These are phyloP conservation scores for Cyprinella venusta DNA, from an alignment of 2,797 vertebrate species.

Conservation along the genomic window DNA sequence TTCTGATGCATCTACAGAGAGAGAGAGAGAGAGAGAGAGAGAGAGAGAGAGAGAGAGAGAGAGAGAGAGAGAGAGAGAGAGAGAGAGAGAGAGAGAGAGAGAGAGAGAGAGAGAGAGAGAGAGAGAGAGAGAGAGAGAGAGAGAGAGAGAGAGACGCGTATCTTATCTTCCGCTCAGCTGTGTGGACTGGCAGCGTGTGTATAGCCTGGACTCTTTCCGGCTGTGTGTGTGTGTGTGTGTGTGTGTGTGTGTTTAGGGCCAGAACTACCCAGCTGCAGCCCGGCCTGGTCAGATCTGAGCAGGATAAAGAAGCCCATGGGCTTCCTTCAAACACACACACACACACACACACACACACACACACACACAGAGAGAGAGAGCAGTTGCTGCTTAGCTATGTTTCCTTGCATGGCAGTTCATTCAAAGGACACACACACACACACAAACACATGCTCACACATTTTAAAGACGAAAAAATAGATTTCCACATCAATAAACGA, in stretches of 20 bases:
- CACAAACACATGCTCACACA: not conserved
- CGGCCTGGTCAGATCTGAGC: constrained; percentile 48
- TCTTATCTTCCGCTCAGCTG: constrained; percentile 63
- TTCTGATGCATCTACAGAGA: not conserved
- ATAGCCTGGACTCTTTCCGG: constrained; percentile 58
- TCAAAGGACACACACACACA: constrained; percentile 5
- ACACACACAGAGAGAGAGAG: not conserved
- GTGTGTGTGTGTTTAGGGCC: constrained; percentile 23
- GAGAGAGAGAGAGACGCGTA: not conserved
- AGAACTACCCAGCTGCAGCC: constrained; percentile 53
- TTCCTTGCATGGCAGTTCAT: constrained; percentile 3
- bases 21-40: constrained; percentile 7
- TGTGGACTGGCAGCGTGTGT: constrained; percentile 58
- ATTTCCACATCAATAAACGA: not conserved
- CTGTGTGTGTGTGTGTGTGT: constrained; percentile 13
- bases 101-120: not conserved
- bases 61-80: not conserved
- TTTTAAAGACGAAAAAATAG: not conserved
- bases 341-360: not conserved
- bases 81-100: not conserved
- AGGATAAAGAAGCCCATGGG: constrained; percentile 45
- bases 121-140: not conserved
- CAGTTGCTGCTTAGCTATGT: no score
- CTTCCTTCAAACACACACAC: constrained; percentile 34
- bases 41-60: not conserved